Evolutionary conservation across 2,888 invertebrate species (phyloP), one percentile per base, ranked within the genome.

Genomic region (Abrostola tripartita): DNA sequence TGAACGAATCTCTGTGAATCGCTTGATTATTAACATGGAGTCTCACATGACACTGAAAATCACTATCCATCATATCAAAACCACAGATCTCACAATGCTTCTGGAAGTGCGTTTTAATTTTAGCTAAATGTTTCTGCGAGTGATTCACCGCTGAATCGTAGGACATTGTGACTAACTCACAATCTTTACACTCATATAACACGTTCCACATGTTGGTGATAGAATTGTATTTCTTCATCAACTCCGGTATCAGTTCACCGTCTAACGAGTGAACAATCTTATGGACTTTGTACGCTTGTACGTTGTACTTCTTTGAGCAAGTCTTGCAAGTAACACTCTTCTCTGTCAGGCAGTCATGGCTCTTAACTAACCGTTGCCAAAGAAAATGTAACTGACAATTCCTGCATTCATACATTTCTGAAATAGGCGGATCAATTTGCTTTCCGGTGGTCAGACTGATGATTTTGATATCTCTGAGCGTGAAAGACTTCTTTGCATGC

Each of bases 121-220:
- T 70, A 8, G 78, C 82, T 0, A 85, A 76, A 54, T 92, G 91
- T 0, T 79, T 77, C 40, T 91, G 91, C 2, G 86, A 81, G 52
- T 92, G 92, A 0, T 85, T 87, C 0, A 92, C 86, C 0, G 85
- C 85, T 0, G 80, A 73, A 35, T 92, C 90, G 44, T 92, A 92
- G 0, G 76, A 71, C 49, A 90, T 85, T 0, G 84, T 83, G 0
- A 86, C 74, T 0, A 87, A 62, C 0, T 86, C 79, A 41, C 92
- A 92, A 0, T 61, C 54, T 0, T 54, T 38, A 56, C 92, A 92
- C 4, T 75, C 60, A 35, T 82, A 92, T 0, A 91, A 65, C 0
- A 91, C 82, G 10, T 91, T 88, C 91, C 91, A 91, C 8, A 83
- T 83, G 0, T 78, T 78, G 8, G 83, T 82, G 0, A 90, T 63